Evolutionary conservation across 2,888 invertebrate species (phyloP).

Genomic region (Drosophila koepferae): DNA sequence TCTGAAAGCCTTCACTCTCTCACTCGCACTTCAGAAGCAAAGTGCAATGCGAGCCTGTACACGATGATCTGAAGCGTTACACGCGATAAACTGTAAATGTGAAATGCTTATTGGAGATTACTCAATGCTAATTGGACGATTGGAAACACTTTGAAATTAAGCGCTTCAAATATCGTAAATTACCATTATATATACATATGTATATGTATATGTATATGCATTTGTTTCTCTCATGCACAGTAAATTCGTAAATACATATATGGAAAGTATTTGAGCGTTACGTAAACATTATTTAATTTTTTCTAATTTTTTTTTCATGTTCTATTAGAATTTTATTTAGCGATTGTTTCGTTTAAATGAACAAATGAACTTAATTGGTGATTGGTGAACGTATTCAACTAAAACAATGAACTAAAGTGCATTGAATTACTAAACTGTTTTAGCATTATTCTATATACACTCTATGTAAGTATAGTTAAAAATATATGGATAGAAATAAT

Average conservation of each 20-base stretch:
- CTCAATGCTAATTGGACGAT: not conserved
- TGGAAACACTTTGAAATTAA: not conserved
- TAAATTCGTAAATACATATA: not conserved
- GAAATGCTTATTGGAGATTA: slow-evolving; percentile 2
- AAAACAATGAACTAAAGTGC: not conserved
- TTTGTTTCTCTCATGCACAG: not conserved
- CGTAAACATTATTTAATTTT: not conserved
- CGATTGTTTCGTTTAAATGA: not conserved
- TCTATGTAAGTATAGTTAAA: too few relatives aligned
- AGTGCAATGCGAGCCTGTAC: slow-evolving; percentile 3
- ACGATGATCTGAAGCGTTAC: not conserved
- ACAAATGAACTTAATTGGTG: not conserved
- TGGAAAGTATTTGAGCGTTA: too few relatives aligned
- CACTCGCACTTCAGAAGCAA: not conserved
- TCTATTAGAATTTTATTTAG: too few relatives aligned
- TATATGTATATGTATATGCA: not conserved
- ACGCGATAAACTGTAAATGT: not conserved
- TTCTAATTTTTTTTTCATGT: not conserved
- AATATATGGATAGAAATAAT: too few relatives aligned
- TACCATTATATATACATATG: not conserved
- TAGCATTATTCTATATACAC: too few relatives aligned
- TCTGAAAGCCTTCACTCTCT: not conserved
- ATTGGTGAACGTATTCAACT: not conserved
- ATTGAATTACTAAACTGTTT: not conserved
- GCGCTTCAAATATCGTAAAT: not conserved